Conservation (phyloP, 2,113 vertebrate genomes). For the Prionailurus viverrinus region DNA sequence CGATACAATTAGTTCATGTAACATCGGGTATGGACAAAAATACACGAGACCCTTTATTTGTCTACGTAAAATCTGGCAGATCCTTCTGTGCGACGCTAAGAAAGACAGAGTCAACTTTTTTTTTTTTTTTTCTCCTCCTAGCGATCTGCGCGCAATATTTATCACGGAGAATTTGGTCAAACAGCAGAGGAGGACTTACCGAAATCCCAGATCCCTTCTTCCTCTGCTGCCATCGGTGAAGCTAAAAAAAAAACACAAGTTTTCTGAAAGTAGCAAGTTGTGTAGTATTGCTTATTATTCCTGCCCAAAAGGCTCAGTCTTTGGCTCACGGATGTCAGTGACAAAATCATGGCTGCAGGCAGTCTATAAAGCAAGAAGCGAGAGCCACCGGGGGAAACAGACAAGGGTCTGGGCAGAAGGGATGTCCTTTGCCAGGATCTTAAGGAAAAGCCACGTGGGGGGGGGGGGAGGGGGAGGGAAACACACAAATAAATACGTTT, state of each 20-base stretch:
- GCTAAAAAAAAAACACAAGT: slow-evolving; percentile 68
- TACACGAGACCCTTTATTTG: slow-evolving; percentile 78
- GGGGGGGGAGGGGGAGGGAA: not conserved
- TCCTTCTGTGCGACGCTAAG: slow-evolving; percentile 49
- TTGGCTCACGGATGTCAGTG: slow-evolving; percentile 80
- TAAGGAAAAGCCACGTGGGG: not conserved
- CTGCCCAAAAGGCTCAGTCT: slow-evolving; percentile 82
- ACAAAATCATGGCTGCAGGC: slow-evolving; percentile 77
- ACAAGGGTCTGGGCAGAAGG: slow-evolving; percentile 58
- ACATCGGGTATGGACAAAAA: slow-evolving; percentile 82
- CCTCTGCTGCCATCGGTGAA: slow-evolving; percentile 78
- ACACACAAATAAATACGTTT: slow-evolving; percentile 43
- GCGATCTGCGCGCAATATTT: slow-evolving; percentile 55
- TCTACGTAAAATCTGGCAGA: slow-evolving; percentile 73
- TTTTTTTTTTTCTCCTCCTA: slow-evolving; percentile 31
- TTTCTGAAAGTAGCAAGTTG: slow-evolving; percentile 79
- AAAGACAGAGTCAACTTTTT: slow-evolving; percentile 64
- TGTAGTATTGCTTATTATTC: slow-evolving; percentile 83
- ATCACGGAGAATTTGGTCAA: slow-evolving; percentile 72
- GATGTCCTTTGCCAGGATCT: not conserved
- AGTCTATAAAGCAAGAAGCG: slow-evolving; percentile 77
- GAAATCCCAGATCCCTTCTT: slow-evolving; percentile 75
- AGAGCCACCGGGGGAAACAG: slow-evolving; percentile 62
- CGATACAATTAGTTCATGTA: slow-evolving; percentile 83
- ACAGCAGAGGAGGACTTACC: slow-evolving; percentile 78